Evolutionary conservation across 2,113 vertebrate species (phyloP).

Genomic region (Eonycteris spelaea): DNA sequence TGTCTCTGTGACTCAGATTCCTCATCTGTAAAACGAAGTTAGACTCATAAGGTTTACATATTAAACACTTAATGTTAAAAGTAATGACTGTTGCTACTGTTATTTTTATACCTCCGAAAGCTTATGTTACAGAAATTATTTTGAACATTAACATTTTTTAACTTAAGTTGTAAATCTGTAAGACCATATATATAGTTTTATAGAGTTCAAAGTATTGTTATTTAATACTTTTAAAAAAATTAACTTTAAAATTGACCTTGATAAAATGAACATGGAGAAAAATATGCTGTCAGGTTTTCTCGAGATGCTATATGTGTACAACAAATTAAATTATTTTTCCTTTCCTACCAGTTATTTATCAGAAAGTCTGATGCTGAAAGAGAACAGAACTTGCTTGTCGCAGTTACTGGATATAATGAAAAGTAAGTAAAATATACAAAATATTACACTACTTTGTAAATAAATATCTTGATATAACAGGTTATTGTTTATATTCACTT

Average conservation of each 20-base stretch:
- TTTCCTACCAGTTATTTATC: conserved; percentile 89
- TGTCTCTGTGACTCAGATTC: neutral
- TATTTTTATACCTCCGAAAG: neutral
- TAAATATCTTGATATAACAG: neutral
- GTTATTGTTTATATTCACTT: neutral
- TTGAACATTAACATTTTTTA: conserved; percentile 4
- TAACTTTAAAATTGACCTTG: neutral
- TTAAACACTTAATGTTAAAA: neutral
- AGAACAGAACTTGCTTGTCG: conserved; percentile 83
- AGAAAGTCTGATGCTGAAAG: conserved; percentile 90
- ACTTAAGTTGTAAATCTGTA: neutral
- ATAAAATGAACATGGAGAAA: conserved; percentile 19
- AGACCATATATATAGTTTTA: neutral
- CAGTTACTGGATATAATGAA: conserved; percentile 92
- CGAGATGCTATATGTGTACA: neutral
- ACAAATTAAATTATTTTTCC: neutral
- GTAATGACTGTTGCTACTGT: neutral
- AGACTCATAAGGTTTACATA: neutral
- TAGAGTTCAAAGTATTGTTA: neutral
- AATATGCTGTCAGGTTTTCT: conserved; percentile 13
- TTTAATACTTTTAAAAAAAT: conserved; percentile 6
- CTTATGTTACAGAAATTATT: neutral
- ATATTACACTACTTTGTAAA: conserved; percentile 4
- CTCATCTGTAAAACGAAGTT: neutral
- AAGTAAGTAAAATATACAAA: conserved; percentile 86